Evolutionary conservation across 2,888 invertebrate species (phyloP).

Genomic region (Mantis religiosa): DNA sequence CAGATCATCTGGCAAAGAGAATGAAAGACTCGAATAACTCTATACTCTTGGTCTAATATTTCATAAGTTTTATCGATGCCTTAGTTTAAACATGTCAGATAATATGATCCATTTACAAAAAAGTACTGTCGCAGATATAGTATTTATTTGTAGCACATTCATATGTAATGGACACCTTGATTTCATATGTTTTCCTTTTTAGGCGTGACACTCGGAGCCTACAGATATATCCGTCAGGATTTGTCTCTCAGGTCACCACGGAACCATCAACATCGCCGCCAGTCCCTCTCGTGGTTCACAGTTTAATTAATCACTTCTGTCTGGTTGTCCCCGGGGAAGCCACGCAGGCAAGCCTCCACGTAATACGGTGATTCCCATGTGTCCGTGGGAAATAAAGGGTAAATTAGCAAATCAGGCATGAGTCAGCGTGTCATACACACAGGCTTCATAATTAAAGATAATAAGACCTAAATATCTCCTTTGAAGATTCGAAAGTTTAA

Average conservation of each 20-base stretch:
- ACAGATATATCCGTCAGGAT: neutral
- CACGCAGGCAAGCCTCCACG: neutral
- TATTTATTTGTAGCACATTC: no score
- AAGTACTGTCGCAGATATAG: no score
- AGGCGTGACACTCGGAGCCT: neutral
- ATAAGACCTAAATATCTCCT: neutral
- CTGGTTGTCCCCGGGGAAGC: neutral
- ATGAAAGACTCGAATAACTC: no score
- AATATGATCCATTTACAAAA: no score
- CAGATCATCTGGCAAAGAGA: no score
- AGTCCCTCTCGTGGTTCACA: neutral
- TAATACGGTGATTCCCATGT: neutral
- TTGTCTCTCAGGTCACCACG: neutral
- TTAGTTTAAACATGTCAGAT: no score
- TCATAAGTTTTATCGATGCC: no score
- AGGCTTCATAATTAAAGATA: neutral
- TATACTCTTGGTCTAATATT: no score
- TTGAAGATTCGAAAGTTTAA: neutral
- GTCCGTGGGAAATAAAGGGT: neutral
- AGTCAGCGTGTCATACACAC: neutral
- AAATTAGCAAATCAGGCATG: neutral
- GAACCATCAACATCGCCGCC: neutral
- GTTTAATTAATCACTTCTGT: slow-evolving; percentile 14
- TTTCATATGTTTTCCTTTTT: neutral
- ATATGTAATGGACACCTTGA: no score